A percentile compares a stretch with the other conserved stretches of the same genome.
phyloP scores from a whole-genome alignment of 2,797 vertebrate genomes.

The Botia kubotai region DNA sequence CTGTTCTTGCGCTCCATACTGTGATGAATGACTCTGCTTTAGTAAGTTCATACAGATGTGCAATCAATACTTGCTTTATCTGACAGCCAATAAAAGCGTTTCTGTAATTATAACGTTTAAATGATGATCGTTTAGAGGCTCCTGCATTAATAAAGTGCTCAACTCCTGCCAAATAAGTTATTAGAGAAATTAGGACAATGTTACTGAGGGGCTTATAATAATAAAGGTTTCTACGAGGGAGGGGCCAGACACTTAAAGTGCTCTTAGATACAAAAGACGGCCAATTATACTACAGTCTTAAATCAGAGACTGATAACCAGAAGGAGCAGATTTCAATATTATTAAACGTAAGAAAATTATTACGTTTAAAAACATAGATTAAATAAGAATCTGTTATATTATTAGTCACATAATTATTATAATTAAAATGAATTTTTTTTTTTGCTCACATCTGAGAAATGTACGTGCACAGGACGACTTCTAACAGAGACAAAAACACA shows the following conservation, averaged over 20 bases:
- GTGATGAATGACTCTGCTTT: constrained; percentile 17
- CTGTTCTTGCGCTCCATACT: constrained; percentile 15
- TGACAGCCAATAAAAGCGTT: neutral
- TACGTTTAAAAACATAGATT: neutral
- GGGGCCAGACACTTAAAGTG: constrained; percentile 1
- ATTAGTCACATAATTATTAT: neutral
- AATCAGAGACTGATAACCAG: neutral
- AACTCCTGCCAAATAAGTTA: constrained; percentile 19
- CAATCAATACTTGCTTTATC: neutral
- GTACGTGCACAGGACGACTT: neutral
- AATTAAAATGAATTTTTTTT: too few relatives aligned
- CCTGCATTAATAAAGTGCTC: neutral
- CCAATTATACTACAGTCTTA: neutral
- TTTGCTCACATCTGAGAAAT: too few relatives aligned
- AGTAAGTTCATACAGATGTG: constrained; percentile 16
- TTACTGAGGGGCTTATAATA: constrained; percentile 2
- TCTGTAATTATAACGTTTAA: constrained; percentile 14
- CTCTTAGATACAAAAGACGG: neutral
- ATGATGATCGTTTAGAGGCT: constrained; percentile 3
- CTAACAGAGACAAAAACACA: neutral
- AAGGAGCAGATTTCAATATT: too few relatives aligned
- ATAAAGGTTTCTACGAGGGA: constrained; percentile 1
- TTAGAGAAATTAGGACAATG: constrained; percentile 26
- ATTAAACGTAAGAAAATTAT: neutral
- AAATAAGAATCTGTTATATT: neutral